These are phyloP conservation scores for Augochlorella aurata DNA, from an alignment of 2,888 invertebrate genomes.

Conservation along the genomic window DNA sequence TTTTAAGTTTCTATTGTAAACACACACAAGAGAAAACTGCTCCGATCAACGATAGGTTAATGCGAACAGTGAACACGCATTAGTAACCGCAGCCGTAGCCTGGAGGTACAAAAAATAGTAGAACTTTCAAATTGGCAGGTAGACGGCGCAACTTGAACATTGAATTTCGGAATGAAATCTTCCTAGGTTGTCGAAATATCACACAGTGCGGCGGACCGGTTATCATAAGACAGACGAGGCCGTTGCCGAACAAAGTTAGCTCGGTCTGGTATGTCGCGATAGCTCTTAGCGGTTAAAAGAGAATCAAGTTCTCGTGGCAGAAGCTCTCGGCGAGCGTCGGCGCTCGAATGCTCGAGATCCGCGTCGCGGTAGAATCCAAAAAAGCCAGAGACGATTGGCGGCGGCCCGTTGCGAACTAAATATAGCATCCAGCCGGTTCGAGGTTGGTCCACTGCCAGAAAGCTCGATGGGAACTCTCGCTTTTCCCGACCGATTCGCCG, in stretches of 20 bases:
- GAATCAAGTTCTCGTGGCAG: neutral
- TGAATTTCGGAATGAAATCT: no score
- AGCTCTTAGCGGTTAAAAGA: neutral
- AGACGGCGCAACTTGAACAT: no score
- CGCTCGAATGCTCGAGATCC: constrained; percentile 36
- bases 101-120: no score
- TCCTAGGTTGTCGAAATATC: no score
- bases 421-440: constrained; percentile 79
- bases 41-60: no score
- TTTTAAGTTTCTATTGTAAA: no score
- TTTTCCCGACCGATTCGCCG: constrained; percentile 32
- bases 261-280: neutral
- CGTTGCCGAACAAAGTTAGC: neutral
- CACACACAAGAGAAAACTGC: no score
- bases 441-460: constrained; percentile 76
- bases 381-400: constrained; percentile 54
- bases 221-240: neutral
- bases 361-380: constrained; percentile 47
- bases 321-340: neutral
- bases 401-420: constrained; percentile 72
- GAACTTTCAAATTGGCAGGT: no score
- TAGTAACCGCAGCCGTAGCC: no score
- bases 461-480: constrained; percentile 55
- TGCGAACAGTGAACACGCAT: no score
- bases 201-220: neutral